Evolutionary conservation across 2,888 invertebrate genomes (phyloP), one percentile per base, ranked within the genome.

Genomic region (Spialia ferax): DNA sequence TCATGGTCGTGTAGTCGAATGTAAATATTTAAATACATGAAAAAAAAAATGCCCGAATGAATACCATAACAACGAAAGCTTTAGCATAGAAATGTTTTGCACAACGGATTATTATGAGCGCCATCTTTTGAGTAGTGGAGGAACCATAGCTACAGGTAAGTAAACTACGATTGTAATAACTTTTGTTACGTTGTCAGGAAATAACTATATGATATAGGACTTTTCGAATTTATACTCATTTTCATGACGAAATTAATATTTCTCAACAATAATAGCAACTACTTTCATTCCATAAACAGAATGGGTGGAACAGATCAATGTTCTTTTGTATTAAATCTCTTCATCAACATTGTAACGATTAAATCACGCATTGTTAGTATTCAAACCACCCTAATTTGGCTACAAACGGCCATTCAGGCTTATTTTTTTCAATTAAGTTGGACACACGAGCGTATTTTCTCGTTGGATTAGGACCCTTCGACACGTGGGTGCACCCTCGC

Each of bases 391-490:
- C 63, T 42, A 38, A 23, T 63, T 38, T 18, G 48, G 13, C n/a
- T 59, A 38, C 23, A 56, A 32, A 3, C 55, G 61, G 42, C 22
- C 54, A 67, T 54, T 79, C 75, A 79, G 79, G 81, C 80, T 83
- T 80, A 83, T 83, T 85, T 86, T 85, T 88, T 90, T 90, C 89
- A 90, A 92, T 89, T 86, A 89, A 83, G 83, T 81, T 72, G 79
- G 86, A 82, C 87, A 81, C 87, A 83, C 81, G 82, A 80, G 76
- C 82, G 83, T 87, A 85, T 86, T 88, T 88, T 88, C 85, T 82
- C 80, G 74, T 74, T 75, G 88, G 91, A 89, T 91, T 90, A 90
- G 88, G 83, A 79, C 93, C 93, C 91, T 87, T 84, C 84, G 87
- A 79, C 87, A 87, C 86, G 85, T 86, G 85, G 84, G 76, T 79